phyloP scores from a whole-genome alignment of 2,797 vertebrate species.

The Meriones psammophilus region DNA sequence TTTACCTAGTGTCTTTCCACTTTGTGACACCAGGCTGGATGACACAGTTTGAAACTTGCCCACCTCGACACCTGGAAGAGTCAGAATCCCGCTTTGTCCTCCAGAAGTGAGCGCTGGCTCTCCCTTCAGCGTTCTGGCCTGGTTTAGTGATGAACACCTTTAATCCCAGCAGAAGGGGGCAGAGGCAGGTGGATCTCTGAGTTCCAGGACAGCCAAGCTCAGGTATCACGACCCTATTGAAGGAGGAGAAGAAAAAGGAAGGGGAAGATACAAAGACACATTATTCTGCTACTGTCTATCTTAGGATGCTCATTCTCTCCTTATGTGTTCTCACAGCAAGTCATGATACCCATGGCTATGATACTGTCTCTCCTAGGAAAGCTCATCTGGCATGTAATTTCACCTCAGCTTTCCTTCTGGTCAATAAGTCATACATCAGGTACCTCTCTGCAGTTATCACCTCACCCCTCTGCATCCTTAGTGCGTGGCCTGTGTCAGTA shows the following conservation, averaged over 20 bases:
- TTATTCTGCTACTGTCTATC: neutral
- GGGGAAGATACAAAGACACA: neutral
- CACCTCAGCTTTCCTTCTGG: neutral
- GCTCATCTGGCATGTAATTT: neutral
- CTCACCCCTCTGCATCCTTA: neutral
- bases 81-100: neutral
- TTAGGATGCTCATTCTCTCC: neutral
- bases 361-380: neutral
- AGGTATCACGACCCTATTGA: neutral
- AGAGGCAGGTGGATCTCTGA: no score
- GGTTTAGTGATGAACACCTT: neutral
- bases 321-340: neutral
- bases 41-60: neutral
- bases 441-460: neutral
- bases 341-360: neutral
- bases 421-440: neutral
- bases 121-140: neutral
- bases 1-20: neutral
- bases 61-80: neutral
- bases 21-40: neutral
- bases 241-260: neutral
- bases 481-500: neutral
- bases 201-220: neutral
- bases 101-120: neutral
- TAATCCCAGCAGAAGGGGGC: neutral